Evolutionary conservation across 2,113 vertebrate genomes (phyloP).

Genomic region (Macroglossus sobrinus): DNA sequence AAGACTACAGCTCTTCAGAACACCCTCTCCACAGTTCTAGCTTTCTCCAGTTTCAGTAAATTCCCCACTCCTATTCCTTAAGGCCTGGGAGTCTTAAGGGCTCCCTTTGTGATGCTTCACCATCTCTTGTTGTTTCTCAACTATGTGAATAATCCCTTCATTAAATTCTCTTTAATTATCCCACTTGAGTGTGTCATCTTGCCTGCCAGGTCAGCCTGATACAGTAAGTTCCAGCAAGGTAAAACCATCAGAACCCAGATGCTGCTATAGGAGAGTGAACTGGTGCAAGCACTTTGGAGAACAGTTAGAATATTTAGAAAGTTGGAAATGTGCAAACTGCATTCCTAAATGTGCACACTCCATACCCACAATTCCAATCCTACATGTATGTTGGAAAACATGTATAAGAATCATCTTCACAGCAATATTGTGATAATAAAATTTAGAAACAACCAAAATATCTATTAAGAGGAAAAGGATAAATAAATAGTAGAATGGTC

Average conservation of each 20-base stretch:
- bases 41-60: background rate
- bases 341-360: background rate
- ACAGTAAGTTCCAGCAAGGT: background rate
- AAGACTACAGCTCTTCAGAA: background rate
- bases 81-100: background rate
- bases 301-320: background rate
- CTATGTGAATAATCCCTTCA: background rate
- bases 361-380: background rate
- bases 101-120: background rate
- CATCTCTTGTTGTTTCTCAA: background rate
- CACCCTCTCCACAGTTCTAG: background rate
- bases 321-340: background rate
- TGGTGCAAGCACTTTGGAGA: background rate
- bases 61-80: background rate
- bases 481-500: background rate
- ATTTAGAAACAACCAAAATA: background rate
- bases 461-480: background rate
- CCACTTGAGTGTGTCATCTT: background rate
- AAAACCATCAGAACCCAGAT: background rate
- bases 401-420: background rate
- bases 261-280: background rate
- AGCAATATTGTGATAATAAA: background rate
- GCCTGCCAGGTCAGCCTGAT: background rate
- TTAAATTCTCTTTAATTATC: background rate
- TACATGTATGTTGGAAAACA: background rate